Percentiles rank a stretch among this genome's conserved stretches.
phyloP scores from a whole-genome alignment of 2,797 vertebrate species.

The Crenuchus spilurus region DNA sequence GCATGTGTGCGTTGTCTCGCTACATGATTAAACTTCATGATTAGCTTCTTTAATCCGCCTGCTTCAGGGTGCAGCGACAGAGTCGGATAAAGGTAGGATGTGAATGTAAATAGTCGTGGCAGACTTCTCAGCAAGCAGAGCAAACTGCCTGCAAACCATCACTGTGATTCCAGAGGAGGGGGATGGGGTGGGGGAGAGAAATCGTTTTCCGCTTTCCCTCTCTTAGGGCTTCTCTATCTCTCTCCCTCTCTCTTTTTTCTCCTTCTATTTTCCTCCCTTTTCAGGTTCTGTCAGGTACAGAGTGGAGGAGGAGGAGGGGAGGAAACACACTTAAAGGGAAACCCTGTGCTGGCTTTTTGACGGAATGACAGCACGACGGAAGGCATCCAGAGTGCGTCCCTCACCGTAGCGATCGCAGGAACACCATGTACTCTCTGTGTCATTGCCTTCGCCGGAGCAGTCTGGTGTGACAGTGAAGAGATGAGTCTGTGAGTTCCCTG shows the following conservation, averaged over 20 bases:
- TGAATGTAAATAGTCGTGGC: slow-evolving; percentile 31
- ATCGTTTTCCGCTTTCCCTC: slow-evolving; percentile 40
- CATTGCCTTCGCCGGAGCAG: slow-evolving; percentile 50
- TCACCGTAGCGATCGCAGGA: slow-evolving; percentile 55
- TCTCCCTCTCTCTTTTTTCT: background rate
- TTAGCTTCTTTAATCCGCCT: slow-evolving; percentile 10
- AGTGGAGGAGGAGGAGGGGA: slow-evolving; percentile 22
- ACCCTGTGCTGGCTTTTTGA: slow-evolving; percentile 38
- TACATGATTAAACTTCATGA: slow-evolving; percentile 20
- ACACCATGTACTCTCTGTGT: slow-evolving; percentile 50
- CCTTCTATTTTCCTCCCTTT: slow-evolving; percentile 33
- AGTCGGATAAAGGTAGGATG: slow-evolving; percentile 36
- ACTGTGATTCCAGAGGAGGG: slow-evolving; percentile 40
- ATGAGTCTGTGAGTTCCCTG: slow-evolving; percentile 54
- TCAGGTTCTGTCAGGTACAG: slow-evolving; percentile 45
- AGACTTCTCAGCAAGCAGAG: background rate
- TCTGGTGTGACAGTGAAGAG: slow-evolving; percentile 58
- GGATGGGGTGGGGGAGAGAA: slow-evolving; percentile 19
- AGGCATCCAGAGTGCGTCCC: slow-evolving; percentile 51
- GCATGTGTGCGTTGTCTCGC: slow-evolving; percentile 17
- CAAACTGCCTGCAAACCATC: slow-evolving; percentile 38
- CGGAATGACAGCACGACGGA: slow-evolving; percentile 47
- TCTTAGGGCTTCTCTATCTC: slow-evolving; percentile 38
- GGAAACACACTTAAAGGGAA: slow-evolving; percentile 45
- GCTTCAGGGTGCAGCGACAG: slow-evolving; percentile 14